These are phyloP conservation scores for Coleophora deauratella DNA, from an alignment of 2,888 invertebrate species.

Conservation along the genomic window DNA sequence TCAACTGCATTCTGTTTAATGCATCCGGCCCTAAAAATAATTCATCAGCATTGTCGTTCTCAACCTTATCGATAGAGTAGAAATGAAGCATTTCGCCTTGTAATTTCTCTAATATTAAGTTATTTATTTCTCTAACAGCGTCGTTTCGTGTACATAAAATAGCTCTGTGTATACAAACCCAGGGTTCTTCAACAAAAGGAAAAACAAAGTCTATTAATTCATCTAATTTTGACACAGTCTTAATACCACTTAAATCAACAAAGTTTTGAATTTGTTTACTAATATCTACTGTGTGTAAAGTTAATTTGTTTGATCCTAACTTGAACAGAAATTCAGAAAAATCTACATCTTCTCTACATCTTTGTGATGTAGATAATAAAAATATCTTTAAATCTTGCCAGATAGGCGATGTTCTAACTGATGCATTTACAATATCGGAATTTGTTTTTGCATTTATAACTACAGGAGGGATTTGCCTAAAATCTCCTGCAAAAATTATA, in stretches of 20 bases:
- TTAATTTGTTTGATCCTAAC: background rate
- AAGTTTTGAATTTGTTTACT: background rate
- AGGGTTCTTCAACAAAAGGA: background rate
- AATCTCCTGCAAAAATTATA: slow-evolving; percentile 14
- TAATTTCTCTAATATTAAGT: background rate
- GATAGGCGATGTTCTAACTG: slow-evolving; percentile 4
- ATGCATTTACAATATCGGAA: slow-evolving; percentile 7
- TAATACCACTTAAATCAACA: background rate
- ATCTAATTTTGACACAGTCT: background rate
- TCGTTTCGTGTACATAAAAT: background rate
- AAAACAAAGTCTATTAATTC: slow-evolving; percentile 1
- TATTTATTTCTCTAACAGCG: slow-evolving; percentile 2
- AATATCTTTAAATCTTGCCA: slow-evolving; percentile 6
- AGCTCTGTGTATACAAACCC: background rate
- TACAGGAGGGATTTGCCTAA: slow-evolving; percentile 15
- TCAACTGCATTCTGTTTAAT: background rate
- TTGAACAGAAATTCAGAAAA: slow-evolving; percentile 1
- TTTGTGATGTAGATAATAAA: slow-evolving; percentile 8
- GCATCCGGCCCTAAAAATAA: slow-evolving; percentile 3
- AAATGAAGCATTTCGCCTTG: background rate
- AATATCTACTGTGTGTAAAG: background rate
- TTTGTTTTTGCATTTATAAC: slow-evolving; percentile 2
- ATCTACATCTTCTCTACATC: slow-evolving; percentile 2
- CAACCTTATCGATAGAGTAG: background rate
- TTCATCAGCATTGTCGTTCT: background rate